Evolutionary conservation across 2,888 invertebrate species (phyloP).

Genomic region (Ceramica pisi): DNA sequence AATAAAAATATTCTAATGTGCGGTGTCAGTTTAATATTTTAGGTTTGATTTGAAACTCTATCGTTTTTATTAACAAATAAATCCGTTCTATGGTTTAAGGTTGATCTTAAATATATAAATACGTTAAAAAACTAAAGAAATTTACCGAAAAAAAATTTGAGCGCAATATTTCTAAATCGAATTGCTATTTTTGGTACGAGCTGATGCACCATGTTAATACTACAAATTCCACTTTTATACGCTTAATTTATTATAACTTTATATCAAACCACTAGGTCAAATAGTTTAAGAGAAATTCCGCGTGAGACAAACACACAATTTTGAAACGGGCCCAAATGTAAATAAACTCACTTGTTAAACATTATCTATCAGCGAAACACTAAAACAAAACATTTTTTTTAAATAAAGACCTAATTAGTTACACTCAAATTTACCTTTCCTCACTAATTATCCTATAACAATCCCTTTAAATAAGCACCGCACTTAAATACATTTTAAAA

Average conservation of each 20-base stretch:
- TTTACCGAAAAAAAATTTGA: background rate
- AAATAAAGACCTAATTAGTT: background rate
- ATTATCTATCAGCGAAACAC: slow-evolving; percentile 4
- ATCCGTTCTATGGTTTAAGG: no score
- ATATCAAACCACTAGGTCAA: background rate
- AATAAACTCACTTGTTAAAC: slow-evolving; percentile 2
- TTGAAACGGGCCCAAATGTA: background rate
- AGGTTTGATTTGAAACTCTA: no score
- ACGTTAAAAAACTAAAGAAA: background rate
- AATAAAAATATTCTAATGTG: background rate
- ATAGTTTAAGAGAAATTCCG: background rate
- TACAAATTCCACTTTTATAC: background rate
- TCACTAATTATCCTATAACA: background rate
- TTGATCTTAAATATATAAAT: background rate
- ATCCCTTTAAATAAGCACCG: background rate
- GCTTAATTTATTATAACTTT: background rate
- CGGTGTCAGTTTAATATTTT: background rate
- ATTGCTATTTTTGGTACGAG: background rate
- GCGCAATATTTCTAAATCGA: background rate
- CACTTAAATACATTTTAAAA: background rate
- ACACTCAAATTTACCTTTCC: slow-evolving; percentile 19
- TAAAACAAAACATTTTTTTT: background rate
- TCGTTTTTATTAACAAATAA: no score
- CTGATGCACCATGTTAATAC: background rate
- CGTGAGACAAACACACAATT: background rate